A percentile compares a stretch with the other conserved stretches of the same genome.
Conservation (phyloP, 2,113 vertebrate species). For the Pterocles gutturalis region DNA sequence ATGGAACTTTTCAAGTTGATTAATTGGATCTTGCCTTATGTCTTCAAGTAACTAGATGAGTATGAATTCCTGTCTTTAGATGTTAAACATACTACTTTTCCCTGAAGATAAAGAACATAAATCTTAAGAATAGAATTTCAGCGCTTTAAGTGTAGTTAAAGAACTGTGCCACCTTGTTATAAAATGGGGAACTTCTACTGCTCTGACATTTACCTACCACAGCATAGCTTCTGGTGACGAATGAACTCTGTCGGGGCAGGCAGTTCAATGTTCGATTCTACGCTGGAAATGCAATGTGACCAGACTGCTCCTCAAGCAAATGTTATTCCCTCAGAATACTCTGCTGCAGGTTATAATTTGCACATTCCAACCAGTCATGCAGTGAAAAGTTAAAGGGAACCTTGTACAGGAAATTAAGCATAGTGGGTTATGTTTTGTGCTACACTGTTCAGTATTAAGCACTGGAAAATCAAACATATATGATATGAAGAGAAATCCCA, state of each 20-base stretch:
- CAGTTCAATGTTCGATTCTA: not conserved
- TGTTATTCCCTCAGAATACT: conserved; percentile 12
- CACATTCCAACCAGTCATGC: not conserved
- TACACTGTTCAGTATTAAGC: not conserved
- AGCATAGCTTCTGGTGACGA: not conserved
- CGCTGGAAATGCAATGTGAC: not conserved
- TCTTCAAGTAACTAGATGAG: not conserved
- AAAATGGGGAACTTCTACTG: not conserved
- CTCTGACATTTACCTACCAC: not conserved
- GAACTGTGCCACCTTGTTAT: not conserved
- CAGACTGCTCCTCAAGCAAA: conserved; percentile 11
- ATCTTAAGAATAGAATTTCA: not conserved
- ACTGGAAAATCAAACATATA: not conserved
- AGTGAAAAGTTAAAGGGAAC: conserved; percentile 25
- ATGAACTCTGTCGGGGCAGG: not conserved
- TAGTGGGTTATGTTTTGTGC: not conserved
- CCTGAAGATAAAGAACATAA: not conserved
- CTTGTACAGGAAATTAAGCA: conserved; percentile 5
- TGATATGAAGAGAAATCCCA: not conserved
- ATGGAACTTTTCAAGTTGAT: not conserved
- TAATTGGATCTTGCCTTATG: not conserved
- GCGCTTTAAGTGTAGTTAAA: not conserved
- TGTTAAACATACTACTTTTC: not conserved
- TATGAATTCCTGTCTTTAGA: not conserved
- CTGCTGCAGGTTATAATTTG: conserved; percentile 22